A percentile compares a stretch with the other conserved stretches of the same genome.
Evolutionary conservation across 2,888 invertebrate genomes (phyloP).

Genomic region (Ormyrus rosae): DNA sequence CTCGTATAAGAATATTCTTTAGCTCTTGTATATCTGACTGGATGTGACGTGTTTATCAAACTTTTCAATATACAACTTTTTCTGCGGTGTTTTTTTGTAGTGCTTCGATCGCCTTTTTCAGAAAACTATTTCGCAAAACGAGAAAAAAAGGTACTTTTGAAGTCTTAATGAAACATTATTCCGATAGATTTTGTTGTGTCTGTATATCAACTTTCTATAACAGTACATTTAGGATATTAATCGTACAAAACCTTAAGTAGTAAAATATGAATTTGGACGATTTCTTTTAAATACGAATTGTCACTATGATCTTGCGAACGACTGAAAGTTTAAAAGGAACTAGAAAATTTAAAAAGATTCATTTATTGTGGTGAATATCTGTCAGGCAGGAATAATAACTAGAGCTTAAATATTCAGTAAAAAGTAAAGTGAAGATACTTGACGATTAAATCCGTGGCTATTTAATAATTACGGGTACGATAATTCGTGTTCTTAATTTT

Average conservation of each 20-base stretch:
- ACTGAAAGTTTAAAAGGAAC: too few relatives aligned
- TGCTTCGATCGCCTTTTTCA: slow-evolving; percentile 24
- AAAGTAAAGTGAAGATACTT: too few relatives aligned
- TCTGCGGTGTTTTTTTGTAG: slow-evolving; percentile 29
- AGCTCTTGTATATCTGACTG: slow-evolving; percentile 39
- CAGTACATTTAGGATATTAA: slow-evolving; percentile 30
- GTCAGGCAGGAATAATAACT: too few relatives aligned
- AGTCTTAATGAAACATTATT: slow-evolving; percentile 6
- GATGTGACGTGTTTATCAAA: slow-evolving; percentile 31
- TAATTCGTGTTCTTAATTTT: too few relatives aligned
- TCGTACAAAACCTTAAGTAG: slow-evolving; percentile 15
- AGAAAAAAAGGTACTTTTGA: not conserved
- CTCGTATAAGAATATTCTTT: slow-evolving; percentile 24
- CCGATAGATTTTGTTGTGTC: slow-evolving; percentile 21
- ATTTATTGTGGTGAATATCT: too few relatives aligned
- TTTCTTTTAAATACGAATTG: not conserved
- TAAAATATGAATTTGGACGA: slow-evolving; percentile 30
- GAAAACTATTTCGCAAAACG: not conserved
- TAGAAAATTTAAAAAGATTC: too few relatives aligned
- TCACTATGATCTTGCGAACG: too few relatives aligned
- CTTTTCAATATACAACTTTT: slow-evolving; percentile 36
- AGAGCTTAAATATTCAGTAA: too few relatives aligned
- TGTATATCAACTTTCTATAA: slow-evolving; percentile 26
- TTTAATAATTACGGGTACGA: too few relatives aligned
- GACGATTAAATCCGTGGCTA: too few relatives aligned